Evolutionary conservation across 64 coral and sea anemone species (phyloP).

Genomic region (Stichodactyla helianthus): DNA sequence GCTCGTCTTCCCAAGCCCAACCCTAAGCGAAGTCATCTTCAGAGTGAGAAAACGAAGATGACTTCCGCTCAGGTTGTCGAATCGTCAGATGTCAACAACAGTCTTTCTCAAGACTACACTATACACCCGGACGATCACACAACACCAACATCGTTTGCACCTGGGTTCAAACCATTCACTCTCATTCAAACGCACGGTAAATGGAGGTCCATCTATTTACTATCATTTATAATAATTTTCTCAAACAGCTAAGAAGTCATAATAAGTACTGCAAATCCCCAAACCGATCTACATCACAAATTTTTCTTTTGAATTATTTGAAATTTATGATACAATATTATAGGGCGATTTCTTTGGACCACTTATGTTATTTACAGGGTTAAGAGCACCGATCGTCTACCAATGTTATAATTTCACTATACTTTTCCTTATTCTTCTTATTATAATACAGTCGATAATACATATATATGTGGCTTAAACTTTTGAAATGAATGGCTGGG

Average conservation of each 20-base stretch:
- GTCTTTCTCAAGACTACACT: no score
- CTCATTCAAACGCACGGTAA: no score
- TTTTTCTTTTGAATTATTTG: not conserved
- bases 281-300: not conserved
- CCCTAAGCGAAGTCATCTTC: no score
- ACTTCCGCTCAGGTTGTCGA: no score
- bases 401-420: not conserved
- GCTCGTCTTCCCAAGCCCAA: no score
- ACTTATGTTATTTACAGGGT: not conserved
- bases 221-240: not conserved
- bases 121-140: no score
- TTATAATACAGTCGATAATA: not conserved
- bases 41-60: no score
- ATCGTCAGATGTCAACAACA: no score
- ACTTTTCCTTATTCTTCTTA: not conserved
- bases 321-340: not conserved
- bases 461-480: not conserved
- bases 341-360: not conserved
- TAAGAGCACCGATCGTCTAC: not conserved
- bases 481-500: not conserved
- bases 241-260: not conserved
- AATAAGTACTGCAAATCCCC: not conserved
- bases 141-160: no score
- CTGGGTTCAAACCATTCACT: no score
- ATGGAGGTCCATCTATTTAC: not conserved